Evolutionary conservation across 2,113 vertebrate species (phyloP).

Genomic region (Ia io): DNA sequence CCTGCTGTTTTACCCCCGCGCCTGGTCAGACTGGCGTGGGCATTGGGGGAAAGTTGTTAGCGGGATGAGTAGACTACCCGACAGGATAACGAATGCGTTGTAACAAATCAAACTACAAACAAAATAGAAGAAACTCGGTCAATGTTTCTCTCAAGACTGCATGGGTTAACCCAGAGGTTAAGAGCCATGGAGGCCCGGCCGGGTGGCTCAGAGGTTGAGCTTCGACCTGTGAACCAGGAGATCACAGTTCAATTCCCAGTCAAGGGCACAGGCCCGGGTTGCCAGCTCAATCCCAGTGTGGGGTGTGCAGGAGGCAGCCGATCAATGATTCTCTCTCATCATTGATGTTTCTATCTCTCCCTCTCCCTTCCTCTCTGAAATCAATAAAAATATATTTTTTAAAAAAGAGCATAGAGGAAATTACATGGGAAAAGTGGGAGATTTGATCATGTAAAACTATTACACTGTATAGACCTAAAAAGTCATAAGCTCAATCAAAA

Average conservation of each 20-base stretch:
- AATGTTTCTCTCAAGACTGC: not conserved
- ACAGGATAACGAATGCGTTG: not conserved
- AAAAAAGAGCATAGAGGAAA: not conserved
- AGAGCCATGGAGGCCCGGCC: not conserved
- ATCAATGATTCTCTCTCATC: no score
- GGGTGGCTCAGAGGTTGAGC: no score
- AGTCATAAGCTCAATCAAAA: not conserved
- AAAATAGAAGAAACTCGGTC: not conserved
- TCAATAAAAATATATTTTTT: no score
- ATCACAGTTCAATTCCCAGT: no score
- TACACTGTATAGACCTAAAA: not conserved
- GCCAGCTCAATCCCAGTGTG: no score
- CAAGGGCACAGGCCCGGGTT: no score
- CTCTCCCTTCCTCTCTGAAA: no score
- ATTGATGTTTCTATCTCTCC: no score
- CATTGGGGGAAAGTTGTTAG: not conserved
- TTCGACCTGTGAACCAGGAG: no score
- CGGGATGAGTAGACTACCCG: not conserved
- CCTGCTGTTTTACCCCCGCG: not conserved
- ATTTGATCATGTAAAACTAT: not conserved
- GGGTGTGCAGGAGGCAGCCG: no score
- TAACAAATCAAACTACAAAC: not conserved
- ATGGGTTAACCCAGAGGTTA: not conserved
- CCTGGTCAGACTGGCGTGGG: not conserved
- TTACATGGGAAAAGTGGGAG: not conserved